Evolutionary conservation across 2,113 vertebrate species (phyloP).

Genomic region (Platichthys flesus): DNA sequence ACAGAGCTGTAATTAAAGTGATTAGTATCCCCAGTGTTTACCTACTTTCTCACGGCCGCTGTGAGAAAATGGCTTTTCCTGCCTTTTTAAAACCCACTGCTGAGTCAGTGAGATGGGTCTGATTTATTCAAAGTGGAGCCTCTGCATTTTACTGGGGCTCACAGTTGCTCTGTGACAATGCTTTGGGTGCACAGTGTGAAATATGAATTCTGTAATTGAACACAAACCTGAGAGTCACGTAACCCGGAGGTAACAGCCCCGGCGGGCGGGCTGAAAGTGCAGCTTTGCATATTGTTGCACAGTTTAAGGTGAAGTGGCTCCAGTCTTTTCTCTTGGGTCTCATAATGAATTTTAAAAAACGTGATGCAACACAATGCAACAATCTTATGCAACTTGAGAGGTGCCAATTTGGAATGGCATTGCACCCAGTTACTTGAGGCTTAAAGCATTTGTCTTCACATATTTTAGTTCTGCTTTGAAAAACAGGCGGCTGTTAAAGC

Average conservation of each 20-base stretch:
- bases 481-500: not conserved
- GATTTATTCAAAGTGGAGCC: not conserved
- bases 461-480: constrained; percentile 24
- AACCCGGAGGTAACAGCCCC: not conserved
- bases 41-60: not conserved
- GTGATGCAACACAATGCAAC: constrained; percentile 72
- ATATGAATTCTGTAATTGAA: not conserved
- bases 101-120: not conserved
- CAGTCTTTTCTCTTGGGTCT: constrained; percentile 12
- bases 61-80: not conserved
- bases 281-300: constrained; percentile 37
- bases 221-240: constrained; percentile 2
- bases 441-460: not conserved
- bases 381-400: constrained; percentile 37
- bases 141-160: not conserved
- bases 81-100: not conserved
- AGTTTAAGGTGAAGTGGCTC: constrained; percentile 30
- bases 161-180: not conserved
- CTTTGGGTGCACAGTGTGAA: constrained; percentile 1
- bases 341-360: constrained; percentile 35
- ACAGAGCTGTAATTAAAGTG: not conserved
- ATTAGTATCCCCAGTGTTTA: not conserved
- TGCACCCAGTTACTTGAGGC: constrained; percentile 15
- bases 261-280: constrained; percentile 11
- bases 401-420: constrained; percentile 28